A percentile compares a stretch with the other conserved stretches of the same genome.
phyloP scores from a whole-genome alignment of 1,140 invertebrate genomes.

The Camponotus floridanus region DNA sequence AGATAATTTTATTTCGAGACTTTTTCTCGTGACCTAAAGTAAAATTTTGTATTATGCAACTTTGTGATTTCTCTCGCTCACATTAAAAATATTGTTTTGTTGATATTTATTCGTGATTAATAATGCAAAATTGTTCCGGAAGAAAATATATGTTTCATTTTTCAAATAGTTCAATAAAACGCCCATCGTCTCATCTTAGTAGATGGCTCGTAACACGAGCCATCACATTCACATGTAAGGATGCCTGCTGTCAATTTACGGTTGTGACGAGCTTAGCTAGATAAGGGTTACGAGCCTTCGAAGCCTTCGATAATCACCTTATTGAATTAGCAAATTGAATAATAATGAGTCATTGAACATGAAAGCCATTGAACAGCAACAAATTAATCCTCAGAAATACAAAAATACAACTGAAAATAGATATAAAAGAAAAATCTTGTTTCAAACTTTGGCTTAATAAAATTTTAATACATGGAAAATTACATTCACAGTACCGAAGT shows the following conservation, averaged over 20 bases:
- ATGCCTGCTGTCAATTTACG: conserved; percentile 75
- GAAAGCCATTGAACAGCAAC: no score
- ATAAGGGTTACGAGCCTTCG: conserved; percentile 54
- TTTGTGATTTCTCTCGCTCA: neutral
- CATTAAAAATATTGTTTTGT: neutral
- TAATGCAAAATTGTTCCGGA: neutral
- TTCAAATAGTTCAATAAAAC: conserved; percentile 8
- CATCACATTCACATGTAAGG: conserved; percentile 62
- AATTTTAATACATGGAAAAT: conserved; percentile 28
- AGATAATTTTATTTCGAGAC: neutral
- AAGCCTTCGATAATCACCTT: neutral
- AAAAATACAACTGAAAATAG: neutral
- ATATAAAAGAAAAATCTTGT: conserved; percentile 5
- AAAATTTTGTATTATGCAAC: neutral
- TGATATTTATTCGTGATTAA: neutral
- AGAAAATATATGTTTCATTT: neutral
- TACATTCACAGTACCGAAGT: neutral
- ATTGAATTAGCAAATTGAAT: neutral
- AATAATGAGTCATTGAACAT: neutral
- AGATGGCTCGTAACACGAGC: conserved; percentile 67
- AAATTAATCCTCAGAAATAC: neutral
- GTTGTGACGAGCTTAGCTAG: conserved; percentile 45
- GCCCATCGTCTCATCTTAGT: conserved; percentile 64
- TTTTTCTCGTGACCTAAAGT: neutral
- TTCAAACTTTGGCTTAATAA: neutral